Conservation (phyloP, 53 echinoderm and acorn worm genomes). For the Zoroaster sp. region DNA sequence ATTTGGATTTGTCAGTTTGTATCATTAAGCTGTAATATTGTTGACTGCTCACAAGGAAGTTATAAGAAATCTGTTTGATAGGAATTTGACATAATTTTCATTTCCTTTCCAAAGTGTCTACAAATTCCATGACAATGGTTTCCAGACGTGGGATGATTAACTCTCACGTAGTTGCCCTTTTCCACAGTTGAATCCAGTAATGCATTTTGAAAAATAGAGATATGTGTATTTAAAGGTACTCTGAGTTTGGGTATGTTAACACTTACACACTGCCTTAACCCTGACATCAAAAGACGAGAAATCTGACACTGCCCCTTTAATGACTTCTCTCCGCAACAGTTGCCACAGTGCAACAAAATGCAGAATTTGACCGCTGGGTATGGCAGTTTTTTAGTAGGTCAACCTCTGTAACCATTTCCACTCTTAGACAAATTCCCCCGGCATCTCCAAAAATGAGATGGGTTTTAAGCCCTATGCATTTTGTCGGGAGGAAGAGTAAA, state of each 20-base stretch:
- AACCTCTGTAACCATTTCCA: not conserved
- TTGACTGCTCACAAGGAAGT: no score
- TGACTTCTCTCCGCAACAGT: slow-evolving; percentile 20
- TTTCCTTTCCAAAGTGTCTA: no score
- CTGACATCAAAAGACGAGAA: not conserved
- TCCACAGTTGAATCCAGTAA: not conserved
- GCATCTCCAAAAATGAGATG: not conserved
- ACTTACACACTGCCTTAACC: not conserved
- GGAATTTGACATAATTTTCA: no score
- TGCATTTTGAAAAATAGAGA: not conserved
- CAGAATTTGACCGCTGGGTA: slow-evolving; percentile 24
- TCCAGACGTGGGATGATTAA: not conserved
- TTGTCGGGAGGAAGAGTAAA: not conserved
- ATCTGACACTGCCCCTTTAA: not conserved
- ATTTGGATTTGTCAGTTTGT: no score
- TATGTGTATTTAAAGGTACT: not conserved
- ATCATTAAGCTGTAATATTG: no score
- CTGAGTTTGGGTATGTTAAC: not conserved
- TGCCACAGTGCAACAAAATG: slow-evolving; percentile 24
- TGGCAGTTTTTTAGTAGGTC: slow-evolving; percentile 22
- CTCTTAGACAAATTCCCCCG: slow-evolving; percentile 2
- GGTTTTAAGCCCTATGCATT: slow-evolving; percentile 14
- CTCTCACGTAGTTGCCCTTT: not conserved
- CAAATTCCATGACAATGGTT: not conserved
- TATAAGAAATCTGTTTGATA: no score